A percentile compares a stretch with the other conserved stretches of the same genome.
These are phyloP conservation scores for Cynocephalus volans DNA, from an alignment of 2,113 vertebrate species.

Conservation along the genomic window DNA sequence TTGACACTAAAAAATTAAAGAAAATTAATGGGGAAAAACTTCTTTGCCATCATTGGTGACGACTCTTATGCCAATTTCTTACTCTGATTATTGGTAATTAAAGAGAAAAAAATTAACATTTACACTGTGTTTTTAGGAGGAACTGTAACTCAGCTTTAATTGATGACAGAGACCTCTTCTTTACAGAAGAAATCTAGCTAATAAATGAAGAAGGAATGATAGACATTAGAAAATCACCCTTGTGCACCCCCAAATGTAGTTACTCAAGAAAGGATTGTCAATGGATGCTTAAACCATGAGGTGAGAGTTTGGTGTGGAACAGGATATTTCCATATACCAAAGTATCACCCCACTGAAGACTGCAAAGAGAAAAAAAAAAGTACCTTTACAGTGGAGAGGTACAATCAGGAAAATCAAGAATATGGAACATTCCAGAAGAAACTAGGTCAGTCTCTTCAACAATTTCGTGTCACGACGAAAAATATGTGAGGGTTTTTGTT, in stretches of 20 bases:
- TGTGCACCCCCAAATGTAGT: neutral
- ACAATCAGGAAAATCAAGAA: neutral
- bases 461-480: neutral
- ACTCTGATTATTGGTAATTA: constrained; percentile 11
- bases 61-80: neutral
- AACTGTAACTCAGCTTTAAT: neutral
- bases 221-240: neutral
- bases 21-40: neutral
- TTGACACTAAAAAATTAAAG: neutral
- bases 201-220: neutral
- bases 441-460: neutral
- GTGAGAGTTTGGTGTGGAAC: neutral
- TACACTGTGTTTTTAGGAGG: neutral
- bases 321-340: neutral
- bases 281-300: neutral
- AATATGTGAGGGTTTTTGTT: constrained; percentile 1
- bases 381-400: neutral
- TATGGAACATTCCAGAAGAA: neutral
- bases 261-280: neutral
- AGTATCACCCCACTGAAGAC: neutral
- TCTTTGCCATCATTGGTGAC: neutral
- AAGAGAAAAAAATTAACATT: neutral
- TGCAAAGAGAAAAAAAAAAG: neutral
- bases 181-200: neutral
- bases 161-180: neutral